These are phyloP conservation scores for Drosophila aldrichi DNA, from an alignment of 2,888 invertebrate genomes.

Conservation along the genomic window DNA sequence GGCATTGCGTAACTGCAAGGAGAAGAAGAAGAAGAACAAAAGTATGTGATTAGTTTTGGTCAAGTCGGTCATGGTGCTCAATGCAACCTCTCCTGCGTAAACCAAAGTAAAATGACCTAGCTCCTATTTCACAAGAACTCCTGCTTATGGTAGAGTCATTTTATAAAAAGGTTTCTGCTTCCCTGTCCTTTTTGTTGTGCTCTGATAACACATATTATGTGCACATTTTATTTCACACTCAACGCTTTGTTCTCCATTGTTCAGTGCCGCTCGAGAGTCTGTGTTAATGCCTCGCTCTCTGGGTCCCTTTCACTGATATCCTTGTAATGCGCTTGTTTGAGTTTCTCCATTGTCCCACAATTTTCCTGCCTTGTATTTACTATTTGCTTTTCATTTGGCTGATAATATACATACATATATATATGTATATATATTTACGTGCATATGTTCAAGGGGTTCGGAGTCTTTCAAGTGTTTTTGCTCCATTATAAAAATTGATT, in stretches of 20 bases:
- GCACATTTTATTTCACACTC: slow-evolving; percentile 42
- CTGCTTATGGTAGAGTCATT: slow-evolving; percentile 38
- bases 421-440: slow-evolving; percentile 13
- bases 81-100: slow-evolving; percentile 21
- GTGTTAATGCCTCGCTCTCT: slow-evolving; percentile 63
- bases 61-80: slow-evolving; percentile 15
- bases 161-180: slow-evolving; percentile 26
- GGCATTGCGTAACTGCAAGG: slow-evolving; percentile 69
- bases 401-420: slow-evolving; percentile 28
- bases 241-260: slow-evolving; percentile 44
- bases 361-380: slow-evolving; percentile 53
- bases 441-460: slow-evolving; percentile 44
- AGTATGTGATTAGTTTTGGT: slow-evolving; percentile 58
- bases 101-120: slow-evolving; percentile 4
- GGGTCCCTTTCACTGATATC: slow-evolving; percentile 50
- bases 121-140: slow-evolving; percentile 58
- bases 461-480: not conserved
- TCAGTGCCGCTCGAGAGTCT: slow-evolving; percentile 9
- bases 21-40: slow-evolving; percentile 8
- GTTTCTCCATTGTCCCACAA: slow-evolving; percentile 68
- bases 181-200: slow-evolving; percentile 19
- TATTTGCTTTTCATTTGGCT: slow-evolving; percentile 74
- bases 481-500: slow-evolving; percentile 33
- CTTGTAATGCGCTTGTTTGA: slow-evolving; percentile 76
- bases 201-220: slow-evolving; percentile 53